Base-by-base conservation (phyloP, 2,888 invertebrate species). In the Aricia artaxerxes region DNA sequence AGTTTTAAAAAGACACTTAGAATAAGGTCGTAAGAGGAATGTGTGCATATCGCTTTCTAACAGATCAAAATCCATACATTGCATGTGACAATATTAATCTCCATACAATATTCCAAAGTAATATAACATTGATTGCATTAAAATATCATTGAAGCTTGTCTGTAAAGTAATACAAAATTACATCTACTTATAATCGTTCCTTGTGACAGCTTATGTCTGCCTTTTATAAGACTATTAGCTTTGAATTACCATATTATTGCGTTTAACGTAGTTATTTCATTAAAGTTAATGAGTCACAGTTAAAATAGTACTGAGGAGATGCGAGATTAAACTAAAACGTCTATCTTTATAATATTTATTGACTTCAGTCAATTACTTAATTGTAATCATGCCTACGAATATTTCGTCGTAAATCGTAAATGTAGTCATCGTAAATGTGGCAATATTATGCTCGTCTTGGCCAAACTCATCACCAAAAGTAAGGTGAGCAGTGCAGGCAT, bases 211-310 rank as follows among this genome's bases (percentile, higher is more conserved):
- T 69, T 38, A 69, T 69, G 35, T 38, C 69, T 38, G 38, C 38
- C 13, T 38, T 69, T 69, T 16, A 69, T 69, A 69, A 69, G 35
- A 35, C 35, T 69, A 69, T 35, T 69, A 69, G 35, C 35, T 69
- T 13, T 11, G 31, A 35, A 69, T 69, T 69, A 35, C 69, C 69
- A 69, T 69, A 69, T 31, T 69, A 35, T 69, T 69, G 69, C 35
- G 69, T 35, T 69, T 1, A 64, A 13, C 38, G 69, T 35, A 69
- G 35, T 38, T 69, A 69, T 69, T 69, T 69, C 69, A 69, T 35
- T 69, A 35, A 69, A 35, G 13, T 38, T 35, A 69, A 69, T 69
- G 69, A 69, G 69, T 69, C 69, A 69, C 35, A 38, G 11, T 24
- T 64, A 31, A 11, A 11, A 64, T 64, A 64, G 31, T 31, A 69